Conservation (phyloP, 1,140 invertebrate genomes). For the Yoshiicerus persimilis region DNA sequence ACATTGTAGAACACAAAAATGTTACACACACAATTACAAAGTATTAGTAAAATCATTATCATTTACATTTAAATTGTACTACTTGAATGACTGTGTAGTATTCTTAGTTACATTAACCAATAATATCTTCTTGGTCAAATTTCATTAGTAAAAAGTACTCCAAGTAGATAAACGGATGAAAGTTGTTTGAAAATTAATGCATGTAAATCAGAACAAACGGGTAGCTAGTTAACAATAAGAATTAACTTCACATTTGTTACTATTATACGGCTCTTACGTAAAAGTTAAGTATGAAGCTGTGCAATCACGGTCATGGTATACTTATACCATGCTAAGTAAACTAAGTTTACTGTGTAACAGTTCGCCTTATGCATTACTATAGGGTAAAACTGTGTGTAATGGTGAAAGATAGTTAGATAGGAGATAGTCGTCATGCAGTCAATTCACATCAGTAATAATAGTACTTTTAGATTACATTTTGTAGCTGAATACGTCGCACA, state of each 20-base stretch:
- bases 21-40: too few relatives aligned
- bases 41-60: too few relatives aligned
- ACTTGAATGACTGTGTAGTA: too few relatives aligned
- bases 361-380: not conserved
- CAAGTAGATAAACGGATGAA: too few relatives aligned
- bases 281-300: not conserved
- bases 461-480: conserved; percentile 36
- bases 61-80: too few relatives aligned
- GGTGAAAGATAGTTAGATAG: conserved; percentile 9
- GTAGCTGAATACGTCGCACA: conserved; percentile 33
- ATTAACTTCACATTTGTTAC: not conserved
- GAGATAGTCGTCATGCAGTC: conserved; percentile 4
- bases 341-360: not conserved
- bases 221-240: not conserved
- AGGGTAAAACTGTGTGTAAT: not conserved
- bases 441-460: not conserved
- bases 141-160: too few relatives aligned
- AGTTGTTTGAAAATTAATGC: too few relatives aligned
- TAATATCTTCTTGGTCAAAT: too few relatives aligned
- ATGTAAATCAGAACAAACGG: not conserved
- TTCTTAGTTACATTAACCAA: too few relatives aligned
- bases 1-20: too few relatives aligned
- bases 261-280: not conserved
- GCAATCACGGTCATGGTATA: not conserved
- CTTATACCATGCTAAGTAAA: not conserved